Evolutionary conservation across 2,113 vertebrate species (phyloP).

Genomic region (Thunnus maccoyii): DNA sequence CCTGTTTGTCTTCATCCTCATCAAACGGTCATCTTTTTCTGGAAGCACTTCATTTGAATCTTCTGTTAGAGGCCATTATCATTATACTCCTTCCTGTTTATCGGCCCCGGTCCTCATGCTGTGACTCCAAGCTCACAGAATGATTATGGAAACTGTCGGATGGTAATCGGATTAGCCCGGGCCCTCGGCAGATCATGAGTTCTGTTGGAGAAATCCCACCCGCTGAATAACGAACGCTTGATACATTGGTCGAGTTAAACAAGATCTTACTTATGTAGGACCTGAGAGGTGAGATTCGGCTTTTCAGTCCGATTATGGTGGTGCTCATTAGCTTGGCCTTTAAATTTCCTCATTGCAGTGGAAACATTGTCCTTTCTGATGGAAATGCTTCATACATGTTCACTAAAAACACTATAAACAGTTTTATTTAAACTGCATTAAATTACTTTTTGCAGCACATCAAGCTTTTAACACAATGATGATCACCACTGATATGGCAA

Average conservation of each 20-base stretch:
- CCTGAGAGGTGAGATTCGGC: not conserved
- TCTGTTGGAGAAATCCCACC: conserved; percentile 53
- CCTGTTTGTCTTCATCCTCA: conserved; percentile 64
- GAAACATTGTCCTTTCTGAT: not conserved
- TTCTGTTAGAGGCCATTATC: conserved; percentile 66
- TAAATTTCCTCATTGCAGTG: not conserved
- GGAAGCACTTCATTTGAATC: conserved; percentile 53
- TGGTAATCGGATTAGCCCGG: conserved; percentile 73
- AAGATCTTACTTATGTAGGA: not conserved
- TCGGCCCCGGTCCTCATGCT: conserved; percentile 51
- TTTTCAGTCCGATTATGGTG: not conserved
- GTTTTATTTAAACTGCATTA: not conserved
- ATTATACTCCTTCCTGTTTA: conserved; percentile 75
- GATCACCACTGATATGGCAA: not conserved
- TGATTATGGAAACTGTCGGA: conserved; percentile 53
- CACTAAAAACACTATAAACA: not conserved
- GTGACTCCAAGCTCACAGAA: conserved; percentile 37
- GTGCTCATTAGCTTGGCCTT: not conserved
- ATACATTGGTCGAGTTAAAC: conserved; percentile 12
- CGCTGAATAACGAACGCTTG: not conserved
- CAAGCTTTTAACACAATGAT: not conserved
- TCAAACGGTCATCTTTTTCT: conserved; percentile 44
- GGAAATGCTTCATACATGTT: not conserved
- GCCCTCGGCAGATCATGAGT: conserved; percentile 70
- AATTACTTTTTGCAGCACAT: not conserved